These are phyloP conservation scores for Hemiscyllium ocellatum DNA, from an alignment of 2,113 vertebrate species.

Conservation along the genomic window DNA sequence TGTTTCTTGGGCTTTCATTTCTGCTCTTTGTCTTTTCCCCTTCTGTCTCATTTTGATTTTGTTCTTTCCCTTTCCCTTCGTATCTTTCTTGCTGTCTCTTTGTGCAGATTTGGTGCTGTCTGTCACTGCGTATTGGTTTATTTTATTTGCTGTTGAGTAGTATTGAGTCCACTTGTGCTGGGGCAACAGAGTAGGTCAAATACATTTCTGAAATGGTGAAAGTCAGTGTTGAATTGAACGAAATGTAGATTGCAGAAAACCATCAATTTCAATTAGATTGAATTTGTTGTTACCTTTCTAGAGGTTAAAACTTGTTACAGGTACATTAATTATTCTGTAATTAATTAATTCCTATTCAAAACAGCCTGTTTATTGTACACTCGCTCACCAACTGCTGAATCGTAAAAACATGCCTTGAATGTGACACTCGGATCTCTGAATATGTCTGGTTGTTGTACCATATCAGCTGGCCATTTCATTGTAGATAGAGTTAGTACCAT, in stretches of 20 bases:
- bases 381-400: not conserved
- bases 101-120: not conserved
- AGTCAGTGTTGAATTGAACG: not conserved
- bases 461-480: not conserved
- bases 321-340: not conserved
- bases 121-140: not conserved
- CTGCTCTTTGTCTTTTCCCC: not conserved
- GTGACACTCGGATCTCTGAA: not conserved
- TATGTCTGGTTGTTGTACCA: not conserved
- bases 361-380: not conserved
- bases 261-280: not conserved
- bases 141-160: not conserved
- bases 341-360: not conserved
- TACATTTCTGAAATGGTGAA: not conserved
- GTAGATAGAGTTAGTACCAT: not conserved
- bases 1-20: not conserved
- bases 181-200: not conserved
- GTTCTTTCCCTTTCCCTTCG: not conserved
- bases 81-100: too few species aligned
- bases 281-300: not conserved
- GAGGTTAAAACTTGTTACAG: not conserved
- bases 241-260: not conserved
- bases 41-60: not conserved
- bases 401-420: not conserved
- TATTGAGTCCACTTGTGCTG: not conserved